Base-by-base conservation (phyloP, 2,888 invertebrate genomes). In the Gymnosoma rotundatum region DNA sequence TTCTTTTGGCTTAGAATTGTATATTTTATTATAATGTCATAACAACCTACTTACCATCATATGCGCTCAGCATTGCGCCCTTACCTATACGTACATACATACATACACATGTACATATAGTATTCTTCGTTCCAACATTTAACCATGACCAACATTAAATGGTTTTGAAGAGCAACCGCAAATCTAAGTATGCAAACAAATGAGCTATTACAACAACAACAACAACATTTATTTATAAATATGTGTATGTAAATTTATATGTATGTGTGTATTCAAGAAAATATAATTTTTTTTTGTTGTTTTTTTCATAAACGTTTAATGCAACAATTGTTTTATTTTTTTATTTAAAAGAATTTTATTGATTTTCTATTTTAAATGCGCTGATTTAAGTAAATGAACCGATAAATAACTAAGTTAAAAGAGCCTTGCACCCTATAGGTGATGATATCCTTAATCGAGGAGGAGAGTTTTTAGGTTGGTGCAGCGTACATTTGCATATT, bases 111-210 rank as follows among this genome's bases (percentile, higher is more conserved):
- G 32, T 16, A 8, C 32, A 7, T 21, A 25, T 42, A 21, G 50
- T 12, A 36, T 16, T 50, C 45, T 42, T 69, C 52, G 58, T 64
- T 66, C 54, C 52, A 72, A 60, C 56, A 38, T 73, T 69, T 78
- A 78, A 64, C 83, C 83, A 69, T 84, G 83, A 84, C 83, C 83
- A 84, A 80, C 67, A 84, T 84, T 69, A 38, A 63, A 52, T 52
- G 61, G 20, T 64, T 75, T 72, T 66, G 60, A 79, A 67, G 75
- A 72, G 75, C 83, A 76, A 76, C 56, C 10, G 58, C 52, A 69
- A 67, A 21, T 67, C 9, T 18, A 76, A 76, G 52, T 66, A 38
- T 25, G 67, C 9, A 25, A 60, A 21, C 9, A 76, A 54, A 58
- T 72, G 2, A 56, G 7, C n/a, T 42, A n/a, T 38, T 38, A 54